Percentiles rank a stretch among this genome's conserved stretches.
Conservation (phyloP, 92 coral and sea anemone species). For the Epizoanthus scotinus region DNA sequence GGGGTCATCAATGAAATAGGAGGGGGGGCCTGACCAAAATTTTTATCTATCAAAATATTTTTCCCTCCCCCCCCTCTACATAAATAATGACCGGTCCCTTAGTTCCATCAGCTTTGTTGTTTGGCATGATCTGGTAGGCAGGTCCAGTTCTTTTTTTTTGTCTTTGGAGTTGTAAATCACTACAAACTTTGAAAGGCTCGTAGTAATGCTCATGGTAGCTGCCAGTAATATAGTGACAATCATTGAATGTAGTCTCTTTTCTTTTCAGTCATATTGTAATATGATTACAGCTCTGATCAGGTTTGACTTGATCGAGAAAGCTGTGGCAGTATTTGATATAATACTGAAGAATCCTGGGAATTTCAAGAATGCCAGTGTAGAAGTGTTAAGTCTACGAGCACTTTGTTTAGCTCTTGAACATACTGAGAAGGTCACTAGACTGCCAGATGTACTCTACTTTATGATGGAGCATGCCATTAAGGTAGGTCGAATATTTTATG, state of each 20-base stretch:
- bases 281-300: slow-evolving; percentile 40
- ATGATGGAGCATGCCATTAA: slow-evolving; percentile 59
- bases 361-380: slow-evolving; percentile 30
- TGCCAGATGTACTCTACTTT: slow-evolving; percentile 50
- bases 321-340: slow-evolving; percentile 54
- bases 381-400: slow-evolving; percentile 44
- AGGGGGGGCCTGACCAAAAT: too few species aligned
- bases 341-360: slow-evolving; percentile 34
- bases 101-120: too few species aligned
- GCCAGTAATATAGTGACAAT: too few species aligned
- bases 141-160: too few species aligned
- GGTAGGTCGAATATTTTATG: slow-evolving; percentile 16
- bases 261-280: slow-evolving; percentile 6
- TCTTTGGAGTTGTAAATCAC: too few species aligned
- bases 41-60: too few species aligned
- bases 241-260: neutral
- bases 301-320: slow-evolving; percentile 40
- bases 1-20: too few species aligned
- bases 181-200: too few species aligned
- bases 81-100: too few species aligned
- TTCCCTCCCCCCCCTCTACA: too few species aligned
- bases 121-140: too few species aligned
- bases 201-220: too few species aligned
- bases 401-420: slow-evolving; percentile 53
- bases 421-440: slow-evolving; percentile 37